Base-by-base conservation (phyloP, 2,888 invertebrate genomes). In the Arctia plantaginis region DNA sequence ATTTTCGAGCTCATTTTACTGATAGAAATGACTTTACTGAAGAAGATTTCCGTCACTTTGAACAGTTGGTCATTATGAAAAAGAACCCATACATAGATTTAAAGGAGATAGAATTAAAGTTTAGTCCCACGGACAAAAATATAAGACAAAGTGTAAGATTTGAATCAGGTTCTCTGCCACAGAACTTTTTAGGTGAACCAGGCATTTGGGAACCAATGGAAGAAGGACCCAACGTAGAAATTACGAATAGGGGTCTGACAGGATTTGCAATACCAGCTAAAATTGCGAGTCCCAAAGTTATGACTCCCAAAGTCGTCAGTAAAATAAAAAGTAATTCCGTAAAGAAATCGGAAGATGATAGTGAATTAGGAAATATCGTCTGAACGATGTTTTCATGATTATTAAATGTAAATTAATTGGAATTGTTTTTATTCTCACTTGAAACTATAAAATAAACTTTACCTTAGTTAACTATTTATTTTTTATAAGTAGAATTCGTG, bases 61-160 rank as follows among this genome's bases (percentile, higher is more conserved):
- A 94, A 75, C 91, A 93, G 80, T 80, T 94, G 44, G 95, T 95
- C 18, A 93, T 95, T 23, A 93, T 92, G 93, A 95, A 95, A 78
- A 95, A 95, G 79, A 92, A 95, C 84, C 95, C 95, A 0, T 95
- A 92, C 81, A 82, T 95, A 55, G 95, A 95, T 77, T 77, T 93
- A 3, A 93, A 93, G 65, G 93, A 94, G 70, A 84, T 94, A 23
- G 93, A 94, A 73, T 82, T 88, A 68, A 93, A 91, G 81, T 92
- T 88, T 72, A 90, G 90, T 69, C 90, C 92, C 1, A 71, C 86
- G 3, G 83, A 78, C 68, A 93, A 93, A 86, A 90, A 90, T 73
- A 79, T 78, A 0, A 87, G 92, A 51, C 91, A 93, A 74, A 93
- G 90, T 80, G 76, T 87, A 15, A 88, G 85, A 59, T 85, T 88